Evolutionary conservation across 2,888 invertebrate genomes (phyloP).

Genomic region (Trypoxylon attenuatum): DNA sequence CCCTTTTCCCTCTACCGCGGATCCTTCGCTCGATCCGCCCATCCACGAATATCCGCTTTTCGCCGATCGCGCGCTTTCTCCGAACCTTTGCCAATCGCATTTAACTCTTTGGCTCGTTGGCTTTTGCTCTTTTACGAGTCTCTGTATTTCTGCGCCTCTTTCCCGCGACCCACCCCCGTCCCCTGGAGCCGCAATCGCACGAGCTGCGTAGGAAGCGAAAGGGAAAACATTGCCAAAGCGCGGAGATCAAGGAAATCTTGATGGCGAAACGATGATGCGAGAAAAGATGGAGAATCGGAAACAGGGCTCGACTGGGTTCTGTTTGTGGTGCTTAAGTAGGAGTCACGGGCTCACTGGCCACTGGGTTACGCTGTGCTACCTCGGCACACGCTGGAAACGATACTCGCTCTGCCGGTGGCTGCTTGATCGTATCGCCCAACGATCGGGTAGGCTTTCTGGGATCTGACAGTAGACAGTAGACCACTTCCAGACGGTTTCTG

Average conservation of each 20-base stretch:
- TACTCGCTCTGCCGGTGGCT: too few species aligned
- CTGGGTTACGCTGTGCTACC: background rate
- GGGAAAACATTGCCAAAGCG: slow-evolving; percentile 56
- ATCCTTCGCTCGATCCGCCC: background rate
- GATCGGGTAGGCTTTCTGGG: too few species aligned
- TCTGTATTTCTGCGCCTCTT: slow-evolving; percentile 12
- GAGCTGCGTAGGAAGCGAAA: slow-evolving; percentile 66
- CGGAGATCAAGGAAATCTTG: slow-evolving; percentile 42
- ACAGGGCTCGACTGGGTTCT: background rate
- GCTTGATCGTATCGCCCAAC: too few species aligned
- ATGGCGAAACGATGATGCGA: background rate
- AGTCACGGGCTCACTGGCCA: background rate
- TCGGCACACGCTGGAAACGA: background rate
- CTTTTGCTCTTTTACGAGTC: background rate
- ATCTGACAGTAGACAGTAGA: too few species aligned
- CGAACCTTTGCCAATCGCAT: too few species aligned
- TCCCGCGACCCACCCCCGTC: slow-evolving; percentile 5
- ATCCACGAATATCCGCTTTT: slow-evolving; percentile 4
- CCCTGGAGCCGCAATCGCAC: slow-evolving; percentile 11
- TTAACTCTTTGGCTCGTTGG: background rate
- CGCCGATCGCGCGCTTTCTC: background rate
- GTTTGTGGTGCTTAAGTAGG: background rate
- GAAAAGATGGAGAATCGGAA: background rate
- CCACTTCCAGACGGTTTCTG: too few species aligned
- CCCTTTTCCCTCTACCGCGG: slow-evolving; percentile 9